Percentiles rank a stretch among this genome's conserved stretches.
These are phyloP conservation scores for Lycaon pictus DNA, from an alignment of 2,113 vertebrate genomes.

Conservation along the genomic window DNA sequence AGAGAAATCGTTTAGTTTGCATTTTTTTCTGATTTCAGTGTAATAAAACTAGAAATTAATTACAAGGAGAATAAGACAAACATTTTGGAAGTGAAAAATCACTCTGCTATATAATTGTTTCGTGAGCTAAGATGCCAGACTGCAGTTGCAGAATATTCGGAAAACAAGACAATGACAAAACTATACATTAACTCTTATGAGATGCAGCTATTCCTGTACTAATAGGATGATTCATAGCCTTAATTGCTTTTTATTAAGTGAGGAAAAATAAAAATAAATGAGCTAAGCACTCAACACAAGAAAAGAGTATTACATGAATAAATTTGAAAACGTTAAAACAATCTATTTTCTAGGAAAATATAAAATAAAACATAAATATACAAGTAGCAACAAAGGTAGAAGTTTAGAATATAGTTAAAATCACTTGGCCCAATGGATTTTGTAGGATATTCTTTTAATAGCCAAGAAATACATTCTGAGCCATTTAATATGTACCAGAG, in stretches of 20 bases:
- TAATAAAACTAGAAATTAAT: slow-evolving; percentile 19
- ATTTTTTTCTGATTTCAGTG: not conserved
- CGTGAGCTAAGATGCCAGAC: not conserved
- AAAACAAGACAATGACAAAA: slow-evolving; percentile 27
- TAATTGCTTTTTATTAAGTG: slow-evolving; percentile 22
- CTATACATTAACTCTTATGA: not conserved
- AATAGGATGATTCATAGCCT: slow-evolving; percentile 46
- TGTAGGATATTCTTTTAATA: not conserved
- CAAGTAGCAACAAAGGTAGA: not conserved
- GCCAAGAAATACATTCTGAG: slow-evolving; percentile 11
- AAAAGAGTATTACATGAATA: slow-evolving; percentile 1
- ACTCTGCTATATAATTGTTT: not conserved
- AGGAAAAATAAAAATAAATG: slow-evolving; percentile 47
- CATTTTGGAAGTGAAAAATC: not conserved
- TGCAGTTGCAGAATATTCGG: not conserved
- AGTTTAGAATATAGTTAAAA: not conserved
- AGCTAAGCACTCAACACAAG: not conserved
- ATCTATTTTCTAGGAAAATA: slow-evolving; percentile 31
- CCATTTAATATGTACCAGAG: not conserved
- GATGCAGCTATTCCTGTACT: slow-evolving; percentile 17
- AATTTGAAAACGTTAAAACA: slow-evolving; percentile 5
- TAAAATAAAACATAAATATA: not conserved
- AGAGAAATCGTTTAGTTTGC: not conserved
- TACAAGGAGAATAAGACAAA: not conserved
- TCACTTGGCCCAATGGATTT: not conserved